Percentiles rank a stretch among this genome's conserved stretches.
Evolutionary conservation across 2,113 vertebrate species (phyloP).

Genomic region (Crocuta crocuta): DNA sequence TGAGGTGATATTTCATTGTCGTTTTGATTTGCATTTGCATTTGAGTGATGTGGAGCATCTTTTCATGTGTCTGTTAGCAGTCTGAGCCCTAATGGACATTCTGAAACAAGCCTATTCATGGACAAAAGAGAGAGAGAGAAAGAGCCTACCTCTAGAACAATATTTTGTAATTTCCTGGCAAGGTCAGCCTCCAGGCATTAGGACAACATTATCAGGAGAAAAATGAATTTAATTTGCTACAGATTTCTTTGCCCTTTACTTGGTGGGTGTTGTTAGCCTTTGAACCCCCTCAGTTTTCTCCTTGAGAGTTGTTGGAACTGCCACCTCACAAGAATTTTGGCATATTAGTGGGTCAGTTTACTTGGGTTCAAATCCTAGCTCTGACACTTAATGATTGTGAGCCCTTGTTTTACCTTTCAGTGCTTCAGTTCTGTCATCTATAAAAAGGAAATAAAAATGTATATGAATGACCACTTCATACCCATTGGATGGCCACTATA

Average conservation of each 20-base stretch:
- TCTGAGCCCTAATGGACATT: background rate
- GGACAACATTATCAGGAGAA: background rate
- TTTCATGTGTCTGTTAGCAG: background rate
- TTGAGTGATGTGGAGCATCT: background rate
- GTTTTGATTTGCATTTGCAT: background rate
- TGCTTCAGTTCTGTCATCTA: slow-evolving; percentile 14
- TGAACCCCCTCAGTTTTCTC: background rate
- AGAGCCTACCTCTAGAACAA: background rate
- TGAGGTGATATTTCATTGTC: background rate
- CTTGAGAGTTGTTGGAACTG: slow-evolving; percentile 8
- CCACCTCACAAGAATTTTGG: background rate
- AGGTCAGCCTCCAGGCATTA: background rate
- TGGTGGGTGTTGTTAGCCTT: background rate
- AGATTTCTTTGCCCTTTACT: background rate
- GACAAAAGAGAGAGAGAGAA: background rate
- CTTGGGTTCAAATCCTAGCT: background rate
- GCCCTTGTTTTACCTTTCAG: background rate
- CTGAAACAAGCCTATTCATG: background rate
- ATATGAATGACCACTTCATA: background rate
- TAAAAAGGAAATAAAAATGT: slow-evolving; percentile 30
- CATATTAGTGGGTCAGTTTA: background rate
- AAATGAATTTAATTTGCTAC: background rate
- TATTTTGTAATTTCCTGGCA: slow-evolving; percentile 1
- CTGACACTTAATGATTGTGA: slow-evolving; percentile 10
- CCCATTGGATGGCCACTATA: background rate